A percentile compares a stretch with the other conserved stretches of the same genome.
phyloP scores from a whole-genome alignment of 2,888 invertebrate species.

The Apotomis betuletana region DNA sequence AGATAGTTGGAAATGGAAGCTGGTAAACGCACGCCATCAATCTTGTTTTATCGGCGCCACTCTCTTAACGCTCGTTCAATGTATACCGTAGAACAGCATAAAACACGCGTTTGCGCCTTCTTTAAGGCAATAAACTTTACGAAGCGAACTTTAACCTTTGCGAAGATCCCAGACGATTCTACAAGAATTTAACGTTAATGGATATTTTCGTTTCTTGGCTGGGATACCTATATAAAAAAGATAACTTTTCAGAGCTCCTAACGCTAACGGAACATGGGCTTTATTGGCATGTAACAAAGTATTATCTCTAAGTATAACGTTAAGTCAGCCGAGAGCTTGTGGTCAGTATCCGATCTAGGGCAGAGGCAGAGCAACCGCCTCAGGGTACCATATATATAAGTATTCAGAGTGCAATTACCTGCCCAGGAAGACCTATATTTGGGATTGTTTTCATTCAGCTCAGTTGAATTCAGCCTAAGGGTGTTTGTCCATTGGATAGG shows the following conservation, averaged over 20 bases:
- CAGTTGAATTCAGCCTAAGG: too few species aligned
- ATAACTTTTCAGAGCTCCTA: background rate
- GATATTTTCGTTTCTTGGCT: constrained; percentile 20
- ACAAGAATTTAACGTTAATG: constrained; percentile 26
- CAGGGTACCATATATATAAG: background rate
- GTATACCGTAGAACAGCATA: constrained; percentile 32
- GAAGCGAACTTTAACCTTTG: constrained; percentile 25
- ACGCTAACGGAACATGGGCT: background rate
- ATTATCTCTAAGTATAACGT: background rate
- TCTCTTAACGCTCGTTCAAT: constrained; percentile 2
- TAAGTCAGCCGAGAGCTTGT: background rate
- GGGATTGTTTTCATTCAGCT: too few species aligned
- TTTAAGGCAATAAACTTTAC: constrained; percentile 26
- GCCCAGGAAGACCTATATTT: too few species aligned
- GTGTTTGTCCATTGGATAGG: too few species aligned
- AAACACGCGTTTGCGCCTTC: constrained; percentile 28
- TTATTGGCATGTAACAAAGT: background rate
- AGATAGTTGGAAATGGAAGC: constrained; percentile 36
- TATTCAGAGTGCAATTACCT: background rate
- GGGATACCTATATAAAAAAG: background rate
- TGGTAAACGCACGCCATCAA: constrained; percentile 38
- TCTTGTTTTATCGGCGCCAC: constrained; percentile 38
- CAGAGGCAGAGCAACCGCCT: constrained; percentile 9
- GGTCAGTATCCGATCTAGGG: constrained; percentile 2
- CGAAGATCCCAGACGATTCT: constrained; percentile 8